Percentiles rank a stretch among this genome's conserved stretches.
These are phyloP conservation scores for Spodoptera littoralis DNA, from an alignment of 2,888 invertebrate genomes.

Conservation along the genomic window DNA sequence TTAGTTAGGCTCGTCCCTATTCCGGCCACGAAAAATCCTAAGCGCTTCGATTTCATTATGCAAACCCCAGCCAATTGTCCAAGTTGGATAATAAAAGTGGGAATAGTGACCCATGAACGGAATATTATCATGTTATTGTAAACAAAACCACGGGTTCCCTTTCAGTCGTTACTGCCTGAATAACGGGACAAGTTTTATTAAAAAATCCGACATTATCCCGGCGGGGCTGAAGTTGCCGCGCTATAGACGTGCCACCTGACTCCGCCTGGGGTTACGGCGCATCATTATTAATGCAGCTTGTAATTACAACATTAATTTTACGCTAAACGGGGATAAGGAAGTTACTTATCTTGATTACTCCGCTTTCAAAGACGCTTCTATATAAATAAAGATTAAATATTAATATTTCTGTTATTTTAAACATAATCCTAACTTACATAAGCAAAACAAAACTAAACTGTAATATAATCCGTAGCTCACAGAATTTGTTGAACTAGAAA, in stretches of 20 bases:
- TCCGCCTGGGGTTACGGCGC: constrained; percentile 1
- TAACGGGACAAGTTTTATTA: constrained; percentile 57
- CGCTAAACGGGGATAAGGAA: not conserved
- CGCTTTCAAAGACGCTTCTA: too few relatives aligned
- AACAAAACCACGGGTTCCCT: constrained; percentile 52
- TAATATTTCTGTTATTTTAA: too few relatives aligned
- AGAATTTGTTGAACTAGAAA: not conserved
- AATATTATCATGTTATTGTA: constrained; percentile 59
- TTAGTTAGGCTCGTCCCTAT: constrained; percentile 23
- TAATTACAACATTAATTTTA: constrained; percentile 28
- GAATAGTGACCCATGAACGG: constrained; percentile 53
- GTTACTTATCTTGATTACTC: constrained; percentile 12
- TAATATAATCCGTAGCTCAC: too few relatives aligned
- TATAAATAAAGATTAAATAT: too few relatives aligned
- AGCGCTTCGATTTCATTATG: constrained; percentile 53
- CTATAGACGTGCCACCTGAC: constrained; percentile 23
- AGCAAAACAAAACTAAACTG: not conserved
- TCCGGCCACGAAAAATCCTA: constrained; percentile 26
- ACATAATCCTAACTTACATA: not conserved
- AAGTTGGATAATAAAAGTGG: constrained; percentile 55
- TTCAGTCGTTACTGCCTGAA: constrained; percentile 42
- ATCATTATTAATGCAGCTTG: constrained; percentile 20
- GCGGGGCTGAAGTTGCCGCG: constrained; percentile 13
- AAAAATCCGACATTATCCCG: constrained; percentile 45
- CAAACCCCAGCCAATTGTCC: constrained; percentile 47